These are phyloP conservation scores for Brachirus orientalis DNA, from an alignment of 2,113 vertebrate genomes.

Conservation along the genomic window DNA sequence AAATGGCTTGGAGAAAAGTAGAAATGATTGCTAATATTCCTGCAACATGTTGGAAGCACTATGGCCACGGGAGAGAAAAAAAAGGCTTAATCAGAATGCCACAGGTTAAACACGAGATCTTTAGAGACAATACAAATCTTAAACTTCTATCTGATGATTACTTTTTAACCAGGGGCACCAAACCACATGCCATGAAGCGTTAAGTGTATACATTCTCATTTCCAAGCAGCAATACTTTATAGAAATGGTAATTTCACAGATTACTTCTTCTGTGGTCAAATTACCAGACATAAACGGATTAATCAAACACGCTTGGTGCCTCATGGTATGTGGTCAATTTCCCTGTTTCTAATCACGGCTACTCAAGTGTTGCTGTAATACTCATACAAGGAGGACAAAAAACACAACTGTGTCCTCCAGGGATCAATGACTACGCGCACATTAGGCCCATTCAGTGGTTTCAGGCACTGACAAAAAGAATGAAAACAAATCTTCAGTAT, in stretches of 20 bases:
- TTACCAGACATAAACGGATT: not conserved
- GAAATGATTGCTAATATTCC: not conserved
- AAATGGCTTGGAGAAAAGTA: constrained; percentile 20
- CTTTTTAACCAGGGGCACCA: constrained; percentile 10
- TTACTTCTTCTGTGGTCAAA: constrained; percentile 8
- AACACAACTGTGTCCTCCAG: constrained; percentile 14
- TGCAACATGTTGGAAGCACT: constrained; percentile 24
- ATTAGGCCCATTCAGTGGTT: constrained; percentile 3
- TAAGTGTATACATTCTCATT: not conserved
- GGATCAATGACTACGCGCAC: not conserved
- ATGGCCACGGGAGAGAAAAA: not conserved
- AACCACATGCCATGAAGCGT: not conserved
- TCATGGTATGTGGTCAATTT: not conserved
- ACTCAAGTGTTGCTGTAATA: not conserved
- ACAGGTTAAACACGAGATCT: constrained; percentile 1
- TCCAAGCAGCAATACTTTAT: not conserved
- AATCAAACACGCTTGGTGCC: constrained; percentile 9
- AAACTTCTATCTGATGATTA: not conserved
- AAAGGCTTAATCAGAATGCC: not conserved
- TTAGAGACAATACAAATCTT: not conserved
- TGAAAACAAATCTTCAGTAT: constrained; percentile 14
- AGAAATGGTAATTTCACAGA: constrained; percentile 6
- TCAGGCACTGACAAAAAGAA: constrained; percentile 22
- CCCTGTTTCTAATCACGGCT: not conserved
- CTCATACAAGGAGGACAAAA: constrained; percentile 6